Base-by-base conservation (phyloP, 2,888 invertebrate genomes). In the Leptopterna dolabrata region DNA sequence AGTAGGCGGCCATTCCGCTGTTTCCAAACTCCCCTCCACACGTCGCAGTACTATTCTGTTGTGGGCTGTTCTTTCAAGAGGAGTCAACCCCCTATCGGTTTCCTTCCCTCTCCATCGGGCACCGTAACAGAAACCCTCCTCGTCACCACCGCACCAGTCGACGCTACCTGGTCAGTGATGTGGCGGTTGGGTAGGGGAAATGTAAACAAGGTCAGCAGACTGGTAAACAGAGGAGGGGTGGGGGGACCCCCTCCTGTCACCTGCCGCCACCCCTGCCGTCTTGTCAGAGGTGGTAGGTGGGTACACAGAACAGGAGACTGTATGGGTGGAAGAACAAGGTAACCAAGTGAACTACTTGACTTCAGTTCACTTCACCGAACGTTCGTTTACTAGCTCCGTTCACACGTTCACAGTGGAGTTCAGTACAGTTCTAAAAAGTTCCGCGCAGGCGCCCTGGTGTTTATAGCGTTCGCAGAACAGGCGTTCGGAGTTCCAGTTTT, bases 131-230 rank as follows among this genome's bases (percentile, higher is more conserved):
- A 29, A 3, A 30, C 41, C 36, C n/a, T 76, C 76, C 30, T 29
- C 2, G 16, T 29, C 73, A 16, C 6, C 73, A 9, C 30, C 73
- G 6, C 24, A 6, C 73, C 9, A 4, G 24, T 16, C 9, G 71
- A 27, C 29, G 29, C 16, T 14, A 0, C 29, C n/a, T n/a, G 70
- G 24, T 27, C 13, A 24, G 24, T 9, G 11, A 19, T 9, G 13
- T 16, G 70, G 19, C 3, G 47, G 47, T 1, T 4, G 47, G 47
- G 47, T 3, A 2, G 47, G 14, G 13, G 73, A 4, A 71, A 76
- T 76, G 86, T 86, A 76, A 86, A 76, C 86, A 86, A 86, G 86
- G 86, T 86, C 86, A 86, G 76, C 55, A 76, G 55, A 63, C 76
- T 76, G 51, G 78, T 86, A 86, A 86, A 86, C 76, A 86, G 81